Percentiles rank a stretch among this genome's conserved stretches.
These are phyloP conservation scores for Sylvilagus floridanus DNA, from an alignment of 2,797 vertebrate species.

Conservation along the genomic window DNA sequence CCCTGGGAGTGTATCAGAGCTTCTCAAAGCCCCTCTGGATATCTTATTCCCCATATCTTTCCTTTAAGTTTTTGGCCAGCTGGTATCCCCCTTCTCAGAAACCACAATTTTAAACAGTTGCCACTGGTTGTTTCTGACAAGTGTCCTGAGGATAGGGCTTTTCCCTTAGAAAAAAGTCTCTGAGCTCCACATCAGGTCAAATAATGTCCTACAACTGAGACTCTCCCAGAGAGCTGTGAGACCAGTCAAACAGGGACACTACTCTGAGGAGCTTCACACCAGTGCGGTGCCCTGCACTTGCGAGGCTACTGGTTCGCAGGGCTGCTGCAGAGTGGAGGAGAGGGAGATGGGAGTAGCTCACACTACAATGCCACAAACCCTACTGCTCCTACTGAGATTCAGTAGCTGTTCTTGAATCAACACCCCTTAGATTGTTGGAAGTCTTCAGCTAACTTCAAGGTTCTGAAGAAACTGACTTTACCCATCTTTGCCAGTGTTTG, in stretches of 20 bases:
- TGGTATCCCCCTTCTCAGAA: conserved; percentile 2
- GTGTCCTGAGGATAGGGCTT: not conserved
- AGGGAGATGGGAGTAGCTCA: conserved; percentile 50
- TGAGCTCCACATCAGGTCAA: not conserved
- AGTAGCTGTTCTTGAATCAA: conserved; percentile 73
- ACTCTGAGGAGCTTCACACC: not conserved
- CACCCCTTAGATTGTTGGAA: conserved; percentile 39
- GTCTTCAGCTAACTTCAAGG: conserved; percentile 53
- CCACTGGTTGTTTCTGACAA: conserved; percentile 45
- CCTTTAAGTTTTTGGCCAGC: not conserved
- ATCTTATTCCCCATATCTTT: not conserved
- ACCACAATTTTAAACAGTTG: not conserved
- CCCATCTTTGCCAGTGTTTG: conserved; percentile 47
- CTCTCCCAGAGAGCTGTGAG: not conserved
- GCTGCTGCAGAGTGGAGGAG: conserved; percentile 33
- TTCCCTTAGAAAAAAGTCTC: not conserved
- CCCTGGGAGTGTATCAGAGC: not conserved
- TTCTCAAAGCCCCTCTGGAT: not conserved
- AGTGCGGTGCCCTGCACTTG: not conserved
- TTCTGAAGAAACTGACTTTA: conserved; percentile 56
- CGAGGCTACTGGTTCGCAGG: conserved; percentile 58
- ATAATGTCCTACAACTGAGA: not conserved
- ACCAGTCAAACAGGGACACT: conserved; percentile 32
- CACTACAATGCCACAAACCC: conserved; percentile 60
- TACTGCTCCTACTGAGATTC: conserved; percentile 54